Evolutionary conservation across 1,140 invertebrate species (phyloP).

Genomic region (Bombus confusus): DNA sequence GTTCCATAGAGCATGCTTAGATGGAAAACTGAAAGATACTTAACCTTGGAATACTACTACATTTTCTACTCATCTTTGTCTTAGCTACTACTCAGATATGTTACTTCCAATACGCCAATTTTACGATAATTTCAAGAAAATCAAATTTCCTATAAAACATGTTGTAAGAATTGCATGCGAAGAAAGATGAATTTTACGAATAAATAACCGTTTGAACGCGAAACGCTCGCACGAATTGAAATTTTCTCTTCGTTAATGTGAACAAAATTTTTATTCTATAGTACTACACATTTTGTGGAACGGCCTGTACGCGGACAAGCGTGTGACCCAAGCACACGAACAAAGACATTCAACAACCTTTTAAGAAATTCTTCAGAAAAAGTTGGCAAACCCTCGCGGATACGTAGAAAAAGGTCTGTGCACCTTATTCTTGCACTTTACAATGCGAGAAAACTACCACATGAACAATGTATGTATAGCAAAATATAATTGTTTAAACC

Average conservation of each 20-base stretch:
- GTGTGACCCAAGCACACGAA: not conserved
- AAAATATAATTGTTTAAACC: constrained; percentile 8
- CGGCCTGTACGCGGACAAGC: not conserved
- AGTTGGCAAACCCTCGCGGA: constrained; percentile 45
- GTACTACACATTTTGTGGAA: not conserved
- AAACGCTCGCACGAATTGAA: not conserved
- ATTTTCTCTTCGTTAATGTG: not conserved
- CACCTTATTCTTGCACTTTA: constrained; percentile 34
- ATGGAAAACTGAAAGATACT: not conserved
- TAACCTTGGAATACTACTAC: not conserved
- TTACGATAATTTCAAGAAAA: too few relatives aligned
- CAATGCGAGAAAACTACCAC: constrained; percentile 34
- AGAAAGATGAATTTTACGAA: not conserved
- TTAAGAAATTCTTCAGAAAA: constrained; percentile 55
- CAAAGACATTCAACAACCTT: constrained; percentile 39
- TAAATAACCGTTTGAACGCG: not conserved
- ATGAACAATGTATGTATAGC: constrained; percentile 5
- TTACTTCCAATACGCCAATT: too few relatives aligned
- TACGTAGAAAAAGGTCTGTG: constrained; percentile 32
- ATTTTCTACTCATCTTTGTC: too few relatives aligned
- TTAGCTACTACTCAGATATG: too few relatives aligned
- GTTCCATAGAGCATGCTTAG: not conserved
- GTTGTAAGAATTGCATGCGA: not conserved
- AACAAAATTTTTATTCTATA: not conserved
- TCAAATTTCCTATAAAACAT: not conserved